Conservation (phyloP, 2,113 vertebrate genomes). For the Symphodus melops region DNA sequence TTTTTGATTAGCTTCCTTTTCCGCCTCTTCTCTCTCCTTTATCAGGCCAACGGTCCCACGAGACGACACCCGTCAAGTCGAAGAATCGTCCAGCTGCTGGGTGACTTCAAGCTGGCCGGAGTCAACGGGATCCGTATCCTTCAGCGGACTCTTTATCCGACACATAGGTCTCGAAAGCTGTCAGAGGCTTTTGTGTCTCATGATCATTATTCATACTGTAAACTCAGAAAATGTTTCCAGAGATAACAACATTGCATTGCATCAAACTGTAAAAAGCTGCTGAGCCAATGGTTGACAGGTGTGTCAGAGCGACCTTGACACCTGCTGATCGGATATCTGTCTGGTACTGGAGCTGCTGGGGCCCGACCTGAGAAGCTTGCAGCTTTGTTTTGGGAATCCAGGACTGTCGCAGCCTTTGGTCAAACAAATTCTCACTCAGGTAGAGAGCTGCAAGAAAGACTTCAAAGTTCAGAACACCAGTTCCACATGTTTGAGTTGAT, state of each 20-base stretch:
- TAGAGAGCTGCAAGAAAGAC: slow-evolving; percentile 55
- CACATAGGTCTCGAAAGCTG: too few relatives aligned
- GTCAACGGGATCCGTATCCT: slow-evolving; percentile 88
- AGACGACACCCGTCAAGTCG: slow-evolving; percentile 80
- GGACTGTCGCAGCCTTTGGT: slow-evolving; percentile 83
- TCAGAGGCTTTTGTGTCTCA: too few relatives aligned
- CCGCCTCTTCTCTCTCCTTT: not conserved
- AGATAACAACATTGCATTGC: too few relatives aligned
- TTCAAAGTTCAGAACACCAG: not conserved
- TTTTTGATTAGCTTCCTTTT: too few relatives aligned
- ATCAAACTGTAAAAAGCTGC: too few relatives aligned
- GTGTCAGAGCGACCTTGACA: slow-evolving; percentile 50
- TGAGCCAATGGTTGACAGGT: too few relatives aligned
- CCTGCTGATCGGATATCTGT: slow-evolving; percentile 79
- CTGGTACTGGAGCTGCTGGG: slow-evolving; percentile 88
- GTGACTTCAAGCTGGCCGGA: slow-evolving; percentile 88
- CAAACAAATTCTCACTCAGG: slow-evolving; percentile 86
- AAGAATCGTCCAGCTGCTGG: slow-evolving; percentile 83
- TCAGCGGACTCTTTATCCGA: not conserved
- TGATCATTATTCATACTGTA: too few relatives aligned
- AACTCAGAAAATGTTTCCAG: too few relatives aligned
- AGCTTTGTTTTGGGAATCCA: slow-evolving; percentile 77
- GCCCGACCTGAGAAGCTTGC: slow-evolving; percentile 84
- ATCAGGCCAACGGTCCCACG: slow-evolving; percentile 81
- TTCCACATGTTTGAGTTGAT: not conserved